Percentiles rank a stretch among this genome's conserved stretches.
Evolutionary conservation across 2,113 vertebrate genomes (phyloP).

Genomic region (Cephalopterus ornatus): DNA sequence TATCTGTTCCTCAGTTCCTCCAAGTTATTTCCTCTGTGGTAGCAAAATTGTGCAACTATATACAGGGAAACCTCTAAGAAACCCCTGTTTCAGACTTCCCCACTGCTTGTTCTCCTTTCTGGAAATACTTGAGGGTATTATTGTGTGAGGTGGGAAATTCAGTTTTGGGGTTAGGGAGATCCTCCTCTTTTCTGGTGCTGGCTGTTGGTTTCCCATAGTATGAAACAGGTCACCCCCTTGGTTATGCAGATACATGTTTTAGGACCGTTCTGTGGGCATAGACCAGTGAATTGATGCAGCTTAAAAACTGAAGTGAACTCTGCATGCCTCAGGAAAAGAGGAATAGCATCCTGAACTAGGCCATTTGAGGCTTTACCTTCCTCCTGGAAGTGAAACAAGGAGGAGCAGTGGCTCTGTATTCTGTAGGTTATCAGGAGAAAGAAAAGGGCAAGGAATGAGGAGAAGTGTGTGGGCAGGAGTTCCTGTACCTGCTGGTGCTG

Average conservation of each 20-base stretch:
- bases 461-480: rapidly evolving
- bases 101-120: background rate
- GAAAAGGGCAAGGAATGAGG: background rate
- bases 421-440: background rate
- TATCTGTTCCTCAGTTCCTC: background rate
- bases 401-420: background rate
- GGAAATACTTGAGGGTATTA: background rate
- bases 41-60: background rate
- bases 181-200: background rate
- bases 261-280: rapidly evolving
- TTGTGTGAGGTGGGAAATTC: background rate
- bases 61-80: background rate
- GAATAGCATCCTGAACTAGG: background rate
- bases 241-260: rapidly evolving
- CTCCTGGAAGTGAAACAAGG: background rate
- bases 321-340: background rate
- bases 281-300: background rate
- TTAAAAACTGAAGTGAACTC: background rate
- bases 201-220: background rate
- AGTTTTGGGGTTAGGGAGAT: background rate
- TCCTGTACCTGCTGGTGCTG: background rate
- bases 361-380: background rate
- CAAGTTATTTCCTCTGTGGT: background rate
- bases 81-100: background rate
- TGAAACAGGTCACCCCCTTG: rapidly evolving